These are phyloP conservation scores for Meta bourneti DNA, from an alignment of 2,888 invertebrate species.

Conservation along the genomic window DNA sequence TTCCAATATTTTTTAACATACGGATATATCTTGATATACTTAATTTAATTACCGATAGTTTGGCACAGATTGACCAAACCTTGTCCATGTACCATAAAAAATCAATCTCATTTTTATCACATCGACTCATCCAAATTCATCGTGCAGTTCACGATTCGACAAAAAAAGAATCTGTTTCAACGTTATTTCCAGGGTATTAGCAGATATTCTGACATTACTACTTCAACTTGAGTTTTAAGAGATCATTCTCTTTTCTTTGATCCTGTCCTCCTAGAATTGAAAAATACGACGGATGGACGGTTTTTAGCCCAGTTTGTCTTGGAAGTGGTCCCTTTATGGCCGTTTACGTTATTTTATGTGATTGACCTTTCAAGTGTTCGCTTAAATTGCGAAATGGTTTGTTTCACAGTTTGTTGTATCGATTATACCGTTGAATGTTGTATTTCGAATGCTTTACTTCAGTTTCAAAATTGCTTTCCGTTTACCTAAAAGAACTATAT, in stretches of 20 bases:
- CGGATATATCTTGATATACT: too few relatives aligned
- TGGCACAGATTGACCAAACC: too few relatives aligned
- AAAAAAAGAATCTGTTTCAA: neutral
- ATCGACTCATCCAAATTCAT: too few relatives aligned
- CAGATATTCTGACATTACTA: neutral
- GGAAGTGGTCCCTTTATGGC: neutral
- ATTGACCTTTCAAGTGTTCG: neutral
- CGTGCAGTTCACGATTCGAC: too few relatives aligned
- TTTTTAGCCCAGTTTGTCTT: neutral
- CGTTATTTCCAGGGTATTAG: neutral
- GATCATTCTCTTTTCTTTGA: neutral
- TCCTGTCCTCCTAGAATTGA: neutral
- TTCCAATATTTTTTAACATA: too few relatives aligned
- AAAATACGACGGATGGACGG: neutral
- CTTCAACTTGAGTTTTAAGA: neutral
- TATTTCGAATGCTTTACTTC: too few relatives aligned
- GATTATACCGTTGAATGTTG: neutral
- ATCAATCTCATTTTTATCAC: too few relatives aligned
- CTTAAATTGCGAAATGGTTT: neutral
- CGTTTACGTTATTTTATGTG: neutral
- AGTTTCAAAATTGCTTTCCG: too few relatives aligned
- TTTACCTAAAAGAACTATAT: too few relatives aligned
- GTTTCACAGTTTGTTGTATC: neutral
- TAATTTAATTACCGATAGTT: too few relatives aligned
- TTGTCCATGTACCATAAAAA: too few relatives aligned